phyloP scores from a whole-genome alignment of 2,888 invertebrate species.

The Oxyteleia sp. region DNA sequence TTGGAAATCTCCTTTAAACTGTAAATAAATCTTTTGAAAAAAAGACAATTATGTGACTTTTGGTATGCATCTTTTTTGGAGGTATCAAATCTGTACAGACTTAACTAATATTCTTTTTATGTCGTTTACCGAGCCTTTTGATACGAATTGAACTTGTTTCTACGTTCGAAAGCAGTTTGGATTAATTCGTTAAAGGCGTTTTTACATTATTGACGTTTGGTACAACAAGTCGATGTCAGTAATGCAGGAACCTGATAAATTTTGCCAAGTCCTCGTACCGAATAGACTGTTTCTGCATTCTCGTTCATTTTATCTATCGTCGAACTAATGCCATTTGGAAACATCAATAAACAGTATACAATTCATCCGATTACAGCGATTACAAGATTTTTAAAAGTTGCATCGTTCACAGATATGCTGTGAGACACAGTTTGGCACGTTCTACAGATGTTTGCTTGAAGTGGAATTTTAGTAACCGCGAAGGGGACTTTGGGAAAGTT shows the following conservation, averaged over 20 bases:
- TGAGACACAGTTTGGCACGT: neutral
- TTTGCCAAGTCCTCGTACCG: constrained; percentile 15
- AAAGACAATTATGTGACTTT: constrained; percentile 43
- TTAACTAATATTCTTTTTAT: constrained; percentile 32
- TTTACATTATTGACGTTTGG: neutral
- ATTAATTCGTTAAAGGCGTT: constrained; percentile 22
- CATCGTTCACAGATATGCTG: neutral
- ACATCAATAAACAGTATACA: neutral
- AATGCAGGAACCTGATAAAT: constrained; percentile 13
- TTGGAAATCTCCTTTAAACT: constrained; percentile 51
- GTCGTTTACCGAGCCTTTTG: constrained; percentile 17
- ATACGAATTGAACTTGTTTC: constrained; percentile 24
- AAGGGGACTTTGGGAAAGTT: neutral
- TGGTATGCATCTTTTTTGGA: constrained; percentile 47
- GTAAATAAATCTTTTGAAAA: constrained; percentile 60
- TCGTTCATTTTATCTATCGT: constrained; percentile 19
- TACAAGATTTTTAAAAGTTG: neutral
- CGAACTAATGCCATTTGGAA: neutral
- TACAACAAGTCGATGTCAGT: neutral
- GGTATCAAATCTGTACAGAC: constrained; percentile 11
- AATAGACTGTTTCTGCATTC: constrained; percentile 42
- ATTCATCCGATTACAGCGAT: neutral
- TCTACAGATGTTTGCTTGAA: neutral
- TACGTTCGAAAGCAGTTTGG: constrained; percentile 16
- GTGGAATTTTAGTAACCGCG: neutral